Evolutionary conservation across 1,140 invertebrate genomes (phyloP), one percentile per base, ranked within the genome.

Genomic region (Camponotus pennsylvanicus): DNA sequence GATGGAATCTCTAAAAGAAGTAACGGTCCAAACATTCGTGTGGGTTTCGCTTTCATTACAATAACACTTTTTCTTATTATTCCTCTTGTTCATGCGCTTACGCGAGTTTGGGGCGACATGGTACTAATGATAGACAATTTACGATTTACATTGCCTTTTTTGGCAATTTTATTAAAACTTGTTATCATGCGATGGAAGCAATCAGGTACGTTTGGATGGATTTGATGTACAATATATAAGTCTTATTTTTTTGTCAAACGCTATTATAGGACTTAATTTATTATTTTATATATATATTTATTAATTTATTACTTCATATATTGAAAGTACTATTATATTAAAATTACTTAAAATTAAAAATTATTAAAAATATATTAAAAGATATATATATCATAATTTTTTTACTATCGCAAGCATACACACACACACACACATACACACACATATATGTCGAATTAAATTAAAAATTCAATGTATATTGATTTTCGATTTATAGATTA

Each of bases 121-220:
- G 9, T 76, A 37, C 21, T 52, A n/a, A 15, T 69, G 13, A 42
- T 63, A 37, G 55, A 87, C 4, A 77, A 85, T 70, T 57, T 87
- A 21, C 63, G 18, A 61, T 34, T 76, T 57, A 32, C 63, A 6
- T 42, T 87, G 21, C 85, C 85, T 32, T 15, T 85, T 2, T 3
- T 34, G 3, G 32, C 85, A n/a, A 34, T 59, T 13, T 21, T 45
- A 0, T 61, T 76, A 18, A 87, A 85, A 34, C 32, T 70, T 34
- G 34, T 57, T n/a, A 52, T 85, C 0, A 32, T 87, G 11, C 67
- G 66, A 3, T 52, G 49, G 32, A 85, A 76, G 34, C 82, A 32
- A 15, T 7, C 37, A 75, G 69, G 85, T 86, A 86, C 13, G 59
- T 15, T 7, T 13, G 40, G 0, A 4, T 15, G 0, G 1, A 45